Evolutionary conservation across 2,113 vertebrate species (phyloP), one percentile per base, ranked within the genome.

Genomic region (Monopterus albus): DNA sequence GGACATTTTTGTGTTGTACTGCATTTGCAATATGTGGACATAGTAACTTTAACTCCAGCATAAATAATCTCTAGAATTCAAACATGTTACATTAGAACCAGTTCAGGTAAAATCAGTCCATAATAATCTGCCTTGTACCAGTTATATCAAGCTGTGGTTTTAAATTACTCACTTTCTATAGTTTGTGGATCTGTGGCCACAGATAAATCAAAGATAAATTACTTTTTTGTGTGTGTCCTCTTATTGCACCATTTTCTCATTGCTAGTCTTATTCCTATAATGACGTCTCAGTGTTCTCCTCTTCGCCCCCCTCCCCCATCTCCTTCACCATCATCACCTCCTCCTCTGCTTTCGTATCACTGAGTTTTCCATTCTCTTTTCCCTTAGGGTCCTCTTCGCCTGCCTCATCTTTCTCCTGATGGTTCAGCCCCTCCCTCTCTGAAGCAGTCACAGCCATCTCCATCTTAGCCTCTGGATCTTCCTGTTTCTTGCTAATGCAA

Each of bases 341-440:
- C n/a, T 95, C 93, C 60, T 83, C 77, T 0, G 89, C 88, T 84
- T 93, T 91, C 81, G 87, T 79, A 31, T 84, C 75, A 17, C 29
- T 1, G 6, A 39, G 10, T 9, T 52, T 84, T 85, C 87, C 88
- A 18, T 80, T 85, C 85, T 86, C 84, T 49, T 47, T 36, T 20
- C 9, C 38, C 1, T 72, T 90, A 70, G 80, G 20, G 75, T 91
- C 88, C 70, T 47, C 66, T 52, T 78, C 11, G 0, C 1, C 21
- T 11, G 46, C 18, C 4, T 67, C 26, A 3, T 57, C 26, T 33
- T 70, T 50, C 17, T 46, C 33, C 2, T n/a, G 23, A 1, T 11
- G 8, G 26, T 86, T 84, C 25, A 97, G 95, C 60, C 87, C 88
- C 58, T 96, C 95, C 58, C 85, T 93, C 86, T 97, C 95, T n/a